Evolutionary conservation across 30 jellyfish, hydroid and myxozoan genomes (phyloP), one percentile per base, ranked within the genome.

Genomic region (Hydractinia echinata): DNA sequence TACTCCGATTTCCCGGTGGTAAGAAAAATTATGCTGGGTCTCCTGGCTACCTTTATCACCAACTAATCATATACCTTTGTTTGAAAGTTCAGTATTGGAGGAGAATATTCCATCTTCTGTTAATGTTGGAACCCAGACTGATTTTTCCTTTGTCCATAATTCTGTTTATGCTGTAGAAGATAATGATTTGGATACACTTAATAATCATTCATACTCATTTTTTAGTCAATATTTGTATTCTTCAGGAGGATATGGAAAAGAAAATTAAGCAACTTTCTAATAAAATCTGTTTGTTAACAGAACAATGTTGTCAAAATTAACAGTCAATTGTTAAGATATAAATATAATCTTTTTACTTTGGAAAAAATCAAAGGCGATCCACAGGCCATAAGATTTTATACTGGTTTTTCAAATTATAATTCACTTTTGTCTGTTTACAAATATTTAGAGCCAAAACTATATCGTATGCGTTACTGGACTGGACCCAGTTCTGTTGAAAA

Each of bases 371-470:
- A 72, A 82, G 86, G 67, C 53, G 71, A 83, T 54, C 19, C 88
- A 13, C 81, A 55, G 14, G 76, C 50, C 9, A 76, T 52, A 6
- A 51, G 51, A 61, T 83, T 51, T 61, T 30, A 30, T 30, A 50
- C 89, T 68, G 84, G 85, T 52, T 82, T 68, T 60, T 1, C 44
- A 30, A 30, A 30, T 30, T 30, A n/a, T n/a, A n/a, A n/a, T n/a
- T n/a, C n/a, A n/a, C n/a, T n/a, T n/a, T n/a, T n/a, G n/a, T 83
- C 87, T 11, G 52, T 8, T 53, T 83, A 66, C 74, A 68, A 83
- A 58, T 83, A 83, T 48, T 74, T 83, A 51, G 82, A 73, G 60
- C 87, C 80, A 55, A 83, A 83, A 64, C 50, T 72, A n/a, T n/a
- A 30, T 30, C 76, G 53, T 21, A 62, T 83, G 53, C 88, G 11